Percentiles rank a stretch among this genome's conserved stretches.
Evolutionary conservation across 2,888 invertebrate genomes (phyloP).

Genomic region (Strigamia transsilvanica): DNA sequence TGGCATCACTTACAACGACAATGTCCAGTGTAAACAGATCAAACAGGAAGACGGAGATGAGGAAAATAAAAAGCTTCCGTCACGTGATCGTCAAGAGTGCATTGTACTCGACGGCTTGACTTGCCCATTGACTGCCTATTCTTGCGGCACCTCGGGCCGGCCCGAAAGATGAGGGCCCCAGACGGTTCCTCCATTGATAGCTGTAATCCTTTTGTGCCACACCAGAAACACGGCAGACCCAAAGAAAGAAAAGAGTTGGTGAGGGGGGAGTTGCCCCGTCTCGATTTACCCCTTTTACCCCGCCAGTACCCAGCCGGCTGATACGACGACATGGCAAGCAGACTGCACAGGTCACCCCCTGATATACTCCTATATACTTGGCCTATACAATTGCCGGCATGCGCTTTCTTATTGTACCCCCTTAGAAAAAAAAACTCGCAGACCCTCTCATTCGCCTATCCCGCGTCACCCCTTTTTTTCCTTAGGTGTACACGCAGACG

Average conservation of each 20-base stretch:
- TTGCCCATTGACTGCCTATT: constrained; percentile 44
- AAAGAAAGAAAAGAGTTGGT: constrained; percentile 39
- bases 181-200: constrained; percentile 42
- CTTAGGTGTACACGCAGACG: background rate
- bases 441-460: constrained; percentile 39
- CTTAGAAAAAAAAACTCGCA: background rate
- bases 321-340: constrained; percentile 27
- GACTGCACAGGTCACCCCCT: constrained; percentile 42
- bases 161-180: constrained; percentile 44
- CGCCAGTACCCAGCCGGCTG: constrained; percentile 36
- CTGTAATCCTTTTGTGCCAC: constrained; percentile 42
- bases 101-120: constrained; percentile 39
- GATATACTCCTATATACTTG: constrained; percentile 42
- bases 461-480: constrained; percentile 35
- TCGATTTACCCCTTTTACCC: constrained; percentile 38
- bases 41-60: background rate
- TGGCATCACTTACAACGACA: constrained; percentile 12
- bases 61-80: background rate
- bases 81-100: constrained; percentile 32
- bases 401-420: constrained; percentile 44
- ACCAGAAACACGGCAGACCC: constrained; percentile 41
- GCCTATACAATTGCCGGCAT: constrained; percentile 36
- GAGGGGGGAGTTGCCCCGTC: constrained; percentile 43
- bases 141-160: constrained; percentile 39
- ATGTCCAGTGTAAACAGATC: constrained; percentile 37